Evolutionary conservation across 1,140 invertebrate species (phyloP).

Genomic region (Anastatus disparis): DNA sequence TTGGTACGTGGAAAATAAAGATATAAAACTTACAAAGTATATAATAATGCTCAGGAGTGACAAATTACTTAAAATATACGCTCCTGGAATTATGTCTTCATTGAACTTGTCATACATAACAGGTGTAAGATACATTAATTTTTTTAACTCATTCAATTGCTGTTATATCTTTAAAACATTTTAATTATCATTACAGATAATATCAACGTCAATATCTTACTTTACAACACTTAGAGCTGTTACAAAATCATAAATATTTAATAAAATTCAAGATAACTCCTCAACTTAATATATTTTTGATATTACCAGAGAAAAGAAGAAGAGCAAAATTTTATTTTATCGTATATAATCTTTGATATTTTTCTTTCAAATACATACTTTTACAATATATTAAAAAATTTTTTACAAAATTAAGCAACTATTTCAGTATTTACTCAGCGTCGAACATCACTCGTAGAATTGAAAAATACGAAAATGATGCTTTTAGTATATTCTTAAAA

Average conservation of each 20-base stretch:
- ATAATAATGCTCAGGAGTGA: constrained; percentile 13
- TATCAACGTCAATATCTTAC: constrained; percentile 8
- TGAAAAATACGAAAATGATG: constrained; percentile 48
- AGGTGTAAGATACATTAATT: not conserved
- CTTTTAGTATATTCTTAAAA: constrained; percentile 49
- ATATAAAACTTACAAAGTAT: not conserved
- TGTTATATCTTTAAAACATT: not conserved
- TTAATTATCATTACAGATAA: not conserved
- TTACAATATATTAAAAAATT: too few relatives aligned
- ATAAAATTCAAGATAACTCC: too few relatives aligned
- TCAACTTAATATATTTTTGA: too few relatives aligned
- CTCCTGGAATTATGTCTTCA: not conserved
- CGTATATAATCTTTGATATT: too few relatives aligned
- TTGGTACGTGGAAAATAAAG: not conserved
- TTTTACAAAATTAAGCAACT: too few relatives aligned
- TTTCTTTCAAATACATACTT: too few relatives aligned
- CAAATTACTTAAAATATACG: not conserved
- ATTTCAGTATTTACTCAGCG: too few relatives aligned
- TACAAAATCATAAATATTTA: not conserved
- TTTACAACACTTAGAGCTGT: not conserved
- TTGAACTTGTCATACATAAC: not conserved
- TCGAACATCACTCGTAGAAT: constrained; percentile 47
- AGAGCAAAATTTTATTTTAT: too few relatives aligned
- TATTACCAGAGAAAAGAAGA: too few relatives aligned
- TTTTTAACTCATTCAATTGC: not conserved